These are phyloP conservation scores for Dicranocentrus wangi DNA, from an alignment of 2,888 invertebrate species.

Conservation along the genomic window DNA sequence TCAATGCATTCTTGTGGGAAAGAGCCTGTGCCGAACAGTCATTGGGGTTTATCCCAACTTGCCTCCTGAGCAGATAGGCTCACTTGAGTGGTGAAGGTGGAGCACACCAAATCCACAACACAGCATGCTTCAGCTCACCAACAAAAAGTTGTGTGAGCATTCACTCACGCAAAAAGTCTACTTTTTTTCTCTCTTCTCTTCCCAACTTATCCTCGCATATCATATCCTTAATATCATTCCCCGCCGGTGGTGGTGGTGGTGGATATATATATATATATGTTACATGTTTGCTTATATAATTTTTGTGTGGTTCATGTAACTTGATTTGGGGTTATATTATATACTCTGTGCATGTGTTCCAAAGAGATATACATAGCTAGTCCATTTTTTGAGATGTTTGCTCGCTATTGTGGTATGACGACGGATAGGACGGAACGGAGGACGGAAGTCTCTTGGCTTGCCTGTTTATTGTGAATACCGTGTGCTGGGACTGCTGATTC, in stretches of 20 bases:
- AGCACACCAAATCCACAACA: constrained; percentile 57
- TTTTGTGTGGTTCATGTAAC: constrained; percentile 6
- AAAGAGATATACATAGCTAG: too few species aligned
- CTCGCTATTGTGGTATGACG: constrained; percentile 41
- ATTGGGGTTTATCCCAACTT: constrained; percentile 59
- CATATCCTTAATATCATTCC: constrained; percentile 19
- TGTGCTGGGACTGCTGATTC: constrained; percentile 1
- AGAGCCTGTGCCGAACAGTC: constrained; percentile 43
- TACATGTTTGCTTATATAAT: background rate
- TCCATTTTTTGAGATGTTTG: background rate
- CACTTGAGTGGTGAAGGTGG: constrained; percentile 62
- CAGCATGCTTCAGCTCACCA: constrained; percentile 41
- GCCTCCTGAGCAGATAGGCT: constrained; percentile 64
- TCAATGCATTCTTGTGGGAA: constrained; percentile 15
- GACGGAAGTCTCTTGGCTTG: constrained; percentile 62
- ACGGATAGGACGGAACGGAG: constrained; percentile 56
- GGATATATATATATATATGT: background rate
- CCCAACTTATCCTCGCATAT: constrained; percentile 32
- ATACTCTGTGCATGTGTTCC: background rate
- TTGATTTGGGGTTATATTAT: too few species aligned
- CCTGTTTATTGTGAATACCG: constrained; percentile 49
- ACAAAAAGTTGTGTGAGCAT: constrained; percentile 35
- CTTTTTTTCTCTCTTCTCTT: constrained; percentile 28
- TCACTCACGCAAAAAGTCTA: constrained; percentile 27
- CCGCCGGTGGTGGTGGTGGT: background rate